These are phyloP conservation scores for Drosophila nebulosa DNA, from an alignment of 1,140 invertebrate genomes.

Conservation along the genomic window DNA sequence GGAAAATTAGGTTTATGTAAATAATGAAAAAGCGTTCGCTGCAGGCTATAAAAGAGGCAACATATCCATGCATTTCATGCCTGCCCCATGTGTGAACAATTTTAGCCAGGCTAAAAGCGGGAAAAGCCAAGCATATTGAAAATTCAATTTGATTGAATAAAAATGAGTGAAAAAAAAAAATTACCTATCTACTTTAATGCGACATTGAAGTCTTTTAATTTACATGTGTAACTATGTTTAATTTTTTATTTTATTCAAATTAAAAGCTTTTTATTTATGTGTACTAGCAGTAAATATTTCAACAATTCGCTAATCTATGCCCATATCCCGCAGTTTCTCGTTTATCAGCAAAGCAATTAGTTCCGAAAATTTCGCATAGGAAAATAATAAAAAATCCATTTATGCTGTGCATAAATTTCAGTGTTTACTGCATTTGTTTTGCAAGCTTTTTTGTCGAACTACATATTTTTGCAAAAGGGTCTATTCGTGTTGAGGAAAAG, in stretches of 20 bases:
- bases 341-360: slow-evolving; percentile 63
- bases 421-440: slow-evolving; percentile 35
- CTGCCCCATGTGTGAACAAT: slow-evolving; percentile 58
- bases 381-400: slow-evolving; percentile 37
- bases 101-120: slow-evolving; percentile 23
- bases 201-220: slow-evolving; percentile 5
- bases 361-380: slow-evolving; percentile 43
- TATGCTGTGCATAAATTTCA: slow-evolving; percentile 60
- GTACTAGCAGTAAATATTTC: slow-evolving; percentile 3
- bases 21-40: slow-evolving; percentile 65
- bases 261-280: slow-evolving; percentile 6
- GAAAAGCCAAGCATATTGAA: slow-evolving; percentile 44
- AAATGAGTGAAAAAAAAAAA: not conserved
- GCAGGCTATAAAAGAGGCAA: slow-evolving; percentile 40
- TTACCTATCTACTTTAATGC: not conserved
- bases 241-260: slow-evolving; percentile 4
- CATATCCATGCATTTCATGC: slow-evolving; percentile 31
- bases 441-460: not conserved
- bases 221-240: not conserved
- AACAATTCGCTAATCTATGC: slow-evolving; percentile 5
- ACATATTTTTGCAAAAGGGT: not conserved
- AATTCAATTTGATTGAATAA: slow-evolving; percentile 27
- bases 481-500: not conserved
- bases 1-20: slow-evolving; percentile 80
- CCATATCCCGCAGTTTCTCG: slow-evolving; percentile 19